Evolutionary conservation across 2,797 vertebrate genomes (phyloP).

Genomic region (Takifugu ocellatus): DNA sequence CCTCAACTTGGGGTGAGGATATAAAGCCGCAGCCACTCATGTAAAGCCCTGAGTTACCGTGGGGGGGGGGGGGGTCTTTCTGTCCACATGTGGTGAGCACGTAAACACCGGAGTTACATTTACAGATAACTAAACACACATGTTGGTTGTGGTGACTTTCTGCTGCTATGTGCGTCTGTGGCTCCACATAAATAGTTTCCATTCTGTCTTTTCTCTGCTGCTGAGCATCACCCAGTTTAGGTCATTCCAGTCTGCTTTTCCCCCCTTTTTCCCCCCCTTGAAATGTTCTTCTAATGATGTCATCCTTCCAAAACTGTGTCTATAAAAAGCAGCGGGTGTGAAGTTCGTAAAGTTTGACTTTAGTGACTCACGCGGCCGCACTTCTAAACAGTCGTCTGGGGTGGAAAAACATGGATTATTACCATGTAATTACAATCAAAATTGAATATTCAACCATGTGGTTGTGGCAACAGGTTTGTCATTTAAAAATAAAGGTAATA

Average conservation of each 20-base stretch:
- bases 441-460: not conserved
- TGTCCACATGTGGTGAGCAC: constrained; percentile 30
- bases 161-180: constrained; percentile 21
- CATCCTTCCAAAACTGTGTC: constrained; percentile 43
- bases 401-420: not conserved
- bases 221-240: constrained; percentile 46
- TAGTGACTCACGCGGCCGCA: constrained; percentile 11
- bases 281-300: constrained; percentile 46
- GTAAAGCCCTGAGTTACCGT: not conserved
- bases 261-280: not conserved
- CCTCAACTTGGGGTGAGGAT: constrained; percentile 91
- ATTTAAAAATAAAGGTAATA: no score
- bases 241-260: constrained; percentile 32
- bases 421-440: not conserved
- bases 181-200: constrained; percentile 71
- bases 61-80: not conserved
- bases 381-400: not conserved
- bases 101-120: no score
- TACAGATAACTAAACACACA: no score
- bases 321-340: constrained; percentile 30
- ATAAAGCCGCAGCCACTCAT: not conserved
- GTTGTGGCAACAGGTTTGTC: no score
- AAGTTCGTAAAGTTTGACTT: constrained; percentile 19
- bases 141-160: not conserved
- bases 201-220: constrained; percentile 49